Percentiles rank a stretch among this genome's conserved stretches.
Conservation (phyloP, 2,113 vertebrate species). For the Theristicus caerulescens region DNA sequence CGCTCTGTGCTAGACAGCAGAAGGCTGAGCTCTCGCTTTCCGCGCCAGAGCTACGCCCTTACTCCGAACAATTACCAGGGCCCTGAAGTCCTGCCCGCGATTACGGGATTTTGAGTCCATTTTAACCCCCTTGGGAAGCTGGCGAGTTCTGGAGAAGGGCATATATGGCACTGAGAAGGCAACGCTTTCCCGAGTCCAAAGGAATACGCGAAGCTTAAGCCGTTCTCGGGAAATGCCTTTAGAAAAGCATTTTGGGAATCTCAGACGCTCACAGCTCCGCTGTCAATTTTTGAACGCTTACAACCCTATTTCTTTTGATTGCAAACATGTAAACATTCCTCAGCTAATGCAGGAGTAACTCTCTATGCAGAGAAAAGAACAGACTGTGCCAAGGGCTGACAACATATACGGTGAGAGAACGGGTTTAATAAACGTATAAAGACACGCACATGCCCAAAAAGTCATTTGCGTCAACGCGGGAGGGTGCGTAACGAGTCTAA, state of each 20-base stretch:
- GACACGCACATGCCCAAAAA: fast-evolving
- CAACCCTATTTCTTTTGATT: neutral
- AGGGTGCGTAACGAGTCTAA: fast-evolving
- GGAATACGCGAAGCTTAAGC: neutral
- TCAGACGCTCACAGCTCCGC: neutral
- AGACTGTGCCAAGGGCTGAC: neutral
- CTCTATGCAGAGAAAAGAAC: neutral
- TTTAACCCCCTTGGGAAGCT: neutral
- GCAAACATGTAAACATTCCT: neutral
- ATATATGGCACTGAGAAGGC: fast-evolving
- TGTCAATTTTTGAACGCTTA: neutral
- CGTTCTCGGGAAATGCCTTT: fast-evolving
- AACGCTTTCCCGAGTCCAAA: fast-evolving
- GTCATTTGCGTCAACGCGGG: neutral
- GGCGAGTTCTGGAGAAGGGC: neutral
- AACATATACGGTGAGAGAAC: neutral
- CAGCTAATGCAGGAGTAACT: neutral
- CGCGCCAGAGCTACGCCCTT: neutral
- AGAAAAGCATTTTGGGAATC: neutral
- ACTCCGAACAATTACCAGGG: neutral
- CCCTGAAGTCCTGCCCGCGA: neutral
- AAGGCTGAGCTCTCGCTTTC: conserved; percentile 11
- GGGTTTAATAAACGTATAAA: neutral
- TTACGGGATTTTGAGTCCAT: neutral
- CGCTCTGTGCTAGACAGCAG: conserved; percentile 25